Base-by-base conservation (phyloP, 2,113 vertebrate genomes). In the Pelecanoides urinatrix region DNA sequence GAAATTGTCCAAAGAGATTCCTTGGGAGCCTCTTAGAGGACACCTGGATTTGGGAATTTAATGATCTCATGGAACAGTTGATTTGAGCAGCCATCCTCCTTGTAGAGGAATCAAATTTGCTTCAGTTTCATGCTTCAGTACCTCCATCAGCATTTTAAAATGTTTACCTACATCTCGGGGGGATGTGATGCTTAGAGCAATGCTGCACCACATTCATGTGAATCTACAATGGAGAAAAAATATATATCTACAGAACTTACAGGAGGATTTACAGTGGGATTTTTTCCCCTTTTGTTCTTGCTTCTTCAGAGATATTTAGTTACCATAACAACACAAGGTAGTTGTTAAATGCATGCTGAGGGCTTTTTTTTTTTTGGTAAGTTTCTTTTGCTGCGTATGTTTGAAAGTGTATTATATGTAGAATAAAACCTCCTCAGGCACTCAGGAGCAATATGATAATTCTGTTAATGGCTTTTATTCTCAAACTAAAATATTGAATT, bases 261-360 rank as follows among this genome's bases (percentile, higher is more conserved):
- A 56, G 49, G 23, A 93, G 17, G 27, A 78, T 94, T 91, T 87
- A 56, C 56, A 32, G 18, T 65, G 59, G 45, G 32, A 49, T 65
- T 63, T 68, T 42, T 9, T 0, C 2, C 7, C 6, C 4, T 25
- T 84, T 94, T 73, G 18, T 88, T 94, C 73, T 82, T 91, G 9
- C 5, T 86, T 87, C 59, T 91, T 76, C 83, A 53, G 79, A 77
- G 53, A 11, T 82, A 55, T n/a, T 95, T 95, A 86, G 94, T 97
- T 97, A 68, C 86, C 88, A 94, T 95, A 94, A 92, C 89, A 96
- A 82, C 88, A 88, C n/a, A 78, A 53, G 18, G 56, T 92, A 91
- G 63, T 92, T 44, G 75, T 80, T 76, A 93, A 79, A 66, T 85
- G 44, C 23, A 72, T 55, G 45, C 71, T 32, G 80, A 86, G 65